A percentile compares a stretch with the other conserved stretches of the same genome.
phyloP scores from a whole-genome alignment of 2,888 invertebrate genomes.

The Hypercompe scribonia region DNA sequence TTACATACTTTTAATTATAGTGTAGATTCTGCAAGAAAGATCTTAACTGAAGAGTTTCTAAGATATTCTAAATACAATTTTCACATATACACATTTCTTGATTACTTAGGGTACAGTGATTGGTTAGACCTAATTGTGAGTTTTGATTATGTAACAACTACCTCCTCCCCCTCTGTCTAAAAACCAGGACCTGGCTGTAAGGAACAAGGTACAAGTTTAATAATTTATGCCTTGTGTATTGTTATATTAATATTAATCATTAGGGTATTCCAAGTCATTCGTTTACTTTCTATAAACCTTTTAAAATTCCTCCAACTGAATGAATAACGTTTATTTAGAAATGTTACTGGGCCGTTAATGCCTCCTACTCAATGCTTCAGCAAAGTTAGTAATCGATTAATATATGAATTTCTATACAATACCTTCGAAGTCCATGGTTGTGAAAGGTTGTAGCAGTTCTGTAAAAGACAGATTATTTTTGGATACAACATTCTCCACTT shows the following conservation, averaged over 20 bases:
- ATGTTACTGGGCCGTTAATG: neutral
- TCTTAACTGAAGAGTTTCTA: too few species aligned
- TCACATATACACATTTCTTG: too few species aligned
- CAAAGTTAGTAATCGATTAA: neutral
- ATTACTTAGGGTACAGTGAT: too few species aligned
- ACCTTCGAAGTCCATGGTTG: conserved; percentile 87
- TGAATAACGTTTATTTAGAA: neutral
- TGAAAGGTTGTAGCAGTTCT: conserved; percentile 97
- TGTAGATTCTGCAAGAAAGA: too few species aligned
- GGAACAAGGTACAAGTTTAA: neutral
- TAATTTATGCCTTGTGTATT: neutral
- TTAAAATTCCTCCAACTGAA: neutral
- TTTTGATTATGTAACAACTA: neutral
- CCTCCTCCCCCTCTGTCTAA: neutral
- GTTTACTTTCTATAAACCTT: neutral
- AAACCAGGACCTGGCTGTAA: neutral
- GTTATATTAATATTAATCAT: neutral
- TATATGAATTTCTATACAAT: conserved; percentile 19
- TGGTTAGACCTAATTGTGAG: neutral
- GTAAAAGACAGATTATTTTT: conserved; percentile 97
- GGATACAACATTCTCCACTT: conserved; percentile 93
- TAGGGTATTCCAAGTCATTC: neutral
- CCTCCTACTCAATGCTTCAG: neutral
- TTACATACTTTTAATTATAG: too few species aligned
- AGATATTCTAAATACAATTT: too few species aligned